Evolutionary conservation across 1,140 invertebrate species (phyloP), one percentile per base, ranked within the genome.

Genomic region (Potamilus streckersoni): DNA sequence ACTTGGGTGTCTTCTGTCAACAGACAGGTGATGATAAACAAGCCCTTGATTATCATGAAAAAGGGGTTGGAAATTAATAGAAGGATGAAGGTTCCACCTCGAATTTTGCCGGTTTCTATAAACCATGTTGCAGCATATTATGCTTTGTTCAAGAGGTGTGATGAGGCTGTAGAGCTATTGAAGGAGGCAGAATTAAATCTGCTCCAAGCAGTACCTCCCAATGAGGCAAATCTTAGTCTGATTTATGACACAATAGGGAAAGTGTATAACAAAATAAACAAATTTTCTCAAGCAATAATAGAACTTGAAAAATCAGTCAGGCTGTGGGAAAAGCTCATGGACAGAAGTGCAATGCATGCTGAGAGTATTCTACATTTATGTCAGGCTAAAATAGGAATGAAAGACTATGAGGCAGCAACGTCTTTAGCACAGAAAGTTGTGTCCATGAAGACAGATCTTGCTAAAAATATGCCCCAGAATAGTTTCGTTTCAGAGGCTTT

Each of bases 301-400:
- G 6, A 49, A 8, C 38, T 49, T 8, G 11, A 49, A 49, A 11
- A 49, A 11, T 49, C 38, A 49, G 38, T 49, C 38, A 49, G 4
- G 5, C 6, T 49, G 12, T 64, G 74, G 4, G 57, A 71, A 23
- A 64, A 66, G 16, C 60, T 70, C 20, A 27, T 31, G 16, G 11
- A 69, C 19, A 59, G 61, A 27, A 71, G 20, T 38, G 56, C 68
- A 27, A 27, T 57, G 2, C 61, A 76, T 56, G 14, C 71, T 17
- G 74, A 76, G 56, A 76, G 69, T 49, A 55, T 76, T n/a, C 57
- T 76, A 19, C 69, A 76, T 61, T 65, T 76, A n/a, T 63, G 64
- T 31, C 23, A 76, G 27, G 57, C 17, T 15, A 38, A 63, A 38
- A 58, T 19, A 65, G 11, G 20, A 20, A 38, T 17, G 16, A 69